Conservation (phyloP, 2,888 invertebrate species). For the Cantharis lateralis region DNA sequence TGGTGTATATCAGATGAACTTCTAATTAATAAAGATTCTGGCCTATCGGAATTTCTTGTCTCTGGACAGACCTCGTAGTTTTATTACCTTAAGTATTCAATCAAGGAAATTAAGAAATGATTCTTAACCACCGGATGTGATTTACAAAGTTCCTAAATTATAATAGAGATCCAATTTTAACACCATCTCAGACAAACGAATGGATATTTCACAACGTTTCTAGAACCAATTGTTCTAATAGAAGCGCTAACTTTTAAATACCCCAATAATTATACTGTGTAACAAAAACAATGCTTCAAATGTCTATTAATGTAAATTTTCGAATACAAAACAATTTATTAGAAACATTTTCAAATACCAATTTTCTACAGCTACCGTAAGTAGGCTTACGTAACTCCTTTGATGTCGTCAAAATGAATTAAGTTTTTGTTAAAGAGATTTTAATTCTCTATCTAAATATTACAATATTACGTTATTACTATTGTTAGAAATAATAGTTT, state of each 20-base stretch:
- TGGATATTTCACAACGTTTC: slow-evolving; percentile 14
- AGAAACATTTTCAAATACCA: not conserved
- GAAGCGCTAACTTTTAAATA: slow-evolving; percentile 16
- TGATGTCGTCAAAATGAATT: not conserved
- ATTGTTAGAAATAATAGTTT: not conserved
- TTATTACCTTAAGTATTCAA: not conserved
- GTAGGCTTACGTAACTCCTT: not conserved
- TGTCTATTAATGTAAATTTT: not conserved
- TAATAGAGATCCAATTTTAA: slow-evolving; percentile 5
- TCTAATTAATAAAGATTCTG: too few relatives aligned
- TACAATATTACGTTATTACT: not conserved
- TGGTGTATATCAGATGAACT: too few relatives aligned
- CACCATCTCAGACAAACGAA: slow-evolving; percentile 5
- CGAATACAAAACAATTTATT: not conserved
- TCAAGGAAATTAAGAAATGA: slow-evolving; percentile 8
- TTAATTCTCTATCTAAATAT: not conserved
- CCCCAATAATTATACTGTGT: slow-evolving; percentile 15
- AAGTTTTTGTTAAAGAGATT: not conserved
- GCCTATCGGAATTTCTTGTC: too few relatives aligned
- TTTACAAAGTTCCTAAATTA: slow-evolving; percentile 10
- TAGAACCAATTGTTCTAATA: slow-evolving; percentile 21
- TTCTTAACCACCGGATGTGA: slow-evolving; percentile 12
- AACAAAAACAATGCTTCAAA: slow-evolving; percentile 6
- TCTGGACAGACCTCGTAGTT: not conserved
- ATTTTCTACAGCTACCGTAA: not conserved